Conservation (phyloP, 2,113 vertebrate genomes). For the Anthoscopus minutus region DNA sequence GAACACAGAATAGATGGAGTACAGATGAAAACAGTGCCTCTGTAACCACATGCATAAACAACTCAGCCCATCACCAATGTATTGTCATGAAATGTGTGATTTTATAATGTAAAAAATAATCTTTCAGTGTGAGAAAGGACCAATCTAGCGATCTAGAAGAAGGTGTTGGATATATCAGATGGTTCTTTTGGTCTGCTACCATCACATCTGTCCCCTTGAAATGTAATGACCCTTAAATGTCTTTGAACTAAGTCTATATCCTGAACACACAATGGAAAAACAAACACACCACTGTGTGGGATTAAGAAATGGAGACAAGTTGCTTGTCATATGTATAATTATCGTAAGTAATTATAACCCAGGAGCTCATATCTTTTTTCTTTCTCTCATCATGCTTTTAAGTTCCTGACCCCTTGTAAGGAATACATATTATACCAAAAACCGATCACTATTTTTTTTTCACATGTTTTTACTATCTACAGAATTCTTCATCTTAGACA, state of each 20-base stretch:
- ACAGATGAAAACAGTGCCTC: not conserved
- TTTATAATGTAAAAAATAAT: not conserved
- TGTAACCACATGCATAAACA: not conserved
- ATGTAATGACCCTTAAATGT: not conserved
- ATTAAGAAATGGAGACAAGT: slow-evolving; percentile 11
- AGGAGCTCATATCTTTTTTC: not conserved
- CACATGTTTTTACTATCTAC: not conserved
- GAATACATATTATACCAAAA: not conserved
- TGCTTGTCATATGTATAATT: not conserved
- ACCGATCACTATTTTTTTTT: not conserved
- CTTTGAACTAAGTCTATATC: not conserved
- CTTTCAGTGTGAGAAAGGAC: not conserved
- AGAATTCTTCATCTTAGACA: not conserved
- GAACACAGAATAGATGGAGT: no score
- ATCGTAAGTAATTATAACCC: not conserved
- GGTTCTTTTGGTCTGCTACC: not conserved
- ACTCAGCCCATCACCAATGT: not conserved
- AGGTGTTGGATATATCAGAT: not conserved
- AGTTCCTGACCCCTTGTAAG: not conserved
- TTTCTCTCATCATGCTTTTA: not conserved
- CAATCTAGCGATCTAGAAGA: not conserved
- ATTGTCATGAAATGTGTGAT: not conserved
- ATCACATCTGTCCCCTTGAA: not conserved
- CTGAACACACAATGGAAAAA: not conserved
- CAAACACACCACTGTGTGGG: not conserved